Percentiles rank a stretch among this genome's conserved stretches.
These are phyloP conservation scores for Lochmaea crataegi DNA, from an alignment of 2,888 invertebrate genomes.

Conservation along the genomic window DNA sequence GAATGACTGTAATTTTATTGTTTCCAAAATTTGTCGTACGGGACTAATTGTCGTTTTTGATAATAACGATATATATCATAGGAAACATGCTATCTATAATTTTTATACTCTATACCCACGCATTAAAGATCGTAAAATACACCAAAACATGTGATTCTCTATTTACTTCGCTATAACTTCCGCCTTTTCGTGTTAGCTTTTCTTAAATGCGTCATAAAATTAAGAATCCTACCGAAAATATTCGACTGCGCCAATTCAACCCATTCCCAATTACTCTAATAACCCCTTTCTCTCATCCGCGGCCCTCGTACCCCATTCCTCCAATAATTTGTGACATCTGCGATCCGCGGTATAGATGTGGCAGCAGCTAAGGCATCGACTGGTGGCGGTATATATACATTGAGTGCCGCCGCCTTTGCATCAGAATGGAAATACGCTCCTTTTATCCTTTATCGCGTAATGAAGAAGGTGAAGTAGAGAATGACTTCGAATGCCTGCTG, in stretches of 20 bases:
- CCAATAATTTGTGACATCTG: conserved; percentile 61
- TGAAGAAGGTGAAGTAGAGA: conserved; percentile 60
- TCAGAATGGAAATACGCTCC: conserved; percentile 59
- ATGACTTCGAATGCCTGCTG: conserved; percentile 52
- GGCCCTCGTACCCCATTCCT: conserved; percentile 33
- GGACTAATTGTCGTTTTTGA: too few relatives aligned
- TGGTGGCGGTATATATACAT: conserved; percentile 5
- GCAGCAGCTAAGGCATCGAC: conserved; percentile 16
- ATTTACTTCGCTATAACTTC: not conserved
- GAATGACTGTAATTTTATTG: too few relatives aligned
- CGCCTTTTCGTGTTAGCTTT: not conserved
- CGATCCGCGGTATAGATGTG: conserved; percentile 52
- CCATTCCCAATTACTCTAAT: conserved; percentile 48
- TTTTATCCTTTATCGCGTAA: conserved; percentile 61
- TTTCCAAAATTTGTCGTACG: too few relatives aligned
- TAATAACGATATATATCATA: too few relatives aligned
- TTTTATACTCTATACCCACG: too few relatives aligned
- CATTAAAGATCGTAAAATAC: not conserved
- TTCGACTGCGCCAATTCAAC: conserved; percentile 37
- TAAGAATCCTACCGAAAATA: conserved; percentile 31
- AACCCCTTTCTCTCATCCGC: conserved; percentile 44
- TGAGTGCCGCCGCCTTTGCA: conserved; percentile 40
- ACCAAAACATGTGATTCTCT: not conserved
- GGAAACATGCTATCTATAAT: too few relatives aligned
- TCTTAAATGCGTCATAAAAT: conserved; percentile 8